phyloP scores from a whole-genome alignment of 2,113 vertebrate species.

The Colaptes auratus region DNA sequence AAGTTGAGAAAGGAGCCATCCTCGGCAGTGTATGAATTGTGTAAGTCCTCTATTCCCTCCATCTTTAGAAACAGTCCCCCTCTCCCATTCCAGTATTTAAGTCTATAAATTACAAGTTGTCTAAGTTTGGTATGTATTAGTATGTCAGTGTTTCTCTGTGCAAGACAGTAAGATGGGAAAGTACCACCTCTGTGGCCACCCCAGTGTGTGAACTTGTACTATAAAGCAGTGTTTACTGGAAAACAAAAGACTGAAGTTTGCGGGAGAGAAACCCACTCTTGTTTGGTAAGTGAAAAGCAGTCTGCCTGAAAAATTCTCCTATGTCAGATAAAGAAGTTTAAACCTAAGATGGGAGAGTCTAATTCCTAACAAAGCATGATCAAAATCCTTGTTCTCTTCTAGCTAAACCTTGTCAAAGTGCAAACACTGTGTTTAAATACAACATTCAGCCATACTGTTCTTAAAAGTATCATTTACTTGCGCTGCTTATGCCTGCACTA shows the following conservation, averaged over 20 bases:
- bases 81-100: slow-evolving; percentile 64
- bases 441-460: slow-evolving; percentile 74
- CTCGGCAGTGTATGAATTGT: slow-evolving; percentile 66
- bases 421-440: slow-evolving; percentile 75
- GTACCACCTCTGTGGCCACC: slow-evolving; percentile 34
- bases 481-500: slow-evolving; percentile 76
- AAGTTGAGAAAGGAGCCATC: slow-evolving; percentile 54
- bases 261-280: slow-evolving; percentile 36
- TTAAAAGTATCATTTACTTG: slow-evolving; percentile 72
- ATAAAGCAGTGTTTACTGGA: slow-evolving; percentile 65
- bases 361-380: slow-evolving; percentile 74
- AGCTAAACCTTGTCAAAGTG: slow-evolving; percentile 70
- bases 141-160: slow-evolving; percentile 76
- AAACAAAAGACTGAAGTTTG: slow-evolving; percentile 35
- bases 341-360: slow-evolving; percentile 50
- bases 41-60: slow-evolving; percentile 52
- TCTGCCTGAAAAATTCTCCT: slow-evolving; percentile 47
- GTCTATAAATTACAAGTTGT: slow-evolving; percentile 70
- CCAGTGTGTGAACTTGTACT: slow-evolving; percentile 41
- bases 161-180: slow-evolving; percentile 64
- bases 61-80: slow-evolving; percentile 57
- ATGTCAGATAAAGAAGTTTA: slow-evolving; percentile 43
- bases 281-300: slow-evolving; percentile 57
- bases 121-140: slow-evolving; percentile 69
- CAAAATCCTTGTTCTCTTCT: slow-evolving; percentile 73